phyloP scores from a whole-genome alignment of 2,797 vertebrate genomes.

The Hyperoplus immaculatus region DNA sequence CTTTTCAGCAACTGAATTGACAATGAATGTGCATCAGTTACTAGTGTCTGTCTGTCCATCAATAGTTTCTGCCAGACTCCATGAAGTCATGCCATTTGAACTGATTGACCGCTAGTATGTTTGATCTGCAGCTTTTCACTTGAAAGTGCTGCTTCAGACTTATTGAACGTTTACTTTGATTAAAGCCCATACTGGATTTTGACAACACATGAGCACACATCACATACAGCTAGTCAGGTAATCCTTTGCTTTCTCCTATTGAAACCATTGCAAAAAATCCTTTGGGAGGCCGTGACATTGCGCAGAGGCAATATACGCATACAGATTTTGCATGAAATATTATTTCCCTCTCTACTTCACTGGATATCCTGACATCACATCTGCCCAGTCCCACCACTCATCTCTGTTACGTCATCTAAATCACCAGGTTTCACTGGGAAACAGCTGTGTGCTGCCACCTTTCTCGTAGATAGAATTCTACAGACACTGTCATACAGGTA shows the following conservation, averaged over 20 bases:
- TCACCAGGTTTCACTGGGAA: neutral
- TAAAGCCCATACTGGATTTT: slow-evolving; percentile 1
- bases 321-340: slow-evolving; percentile 13
- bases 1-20: neutral
- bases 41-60: neutral
- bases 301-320: neutral
- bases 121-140: slow-evolving; percentile 34
- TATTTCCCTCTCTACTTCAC: slow-evolving; percentile 19
- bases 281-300: slow-evolving; percentile 15
- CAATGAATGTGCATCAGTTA: slow-evolving; percentile 15
- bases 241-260: neutral
- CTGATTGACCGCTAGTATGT: slow-evolving; percentile 11
- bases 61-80: slow-evolving; percentile 3
- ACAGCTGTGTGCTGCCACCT: neutral
- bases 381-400: slow-evolving; percentile 11
- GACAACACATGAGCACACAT: neutral
- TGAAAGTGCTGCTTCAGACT: slow-evolving; percentile 18
- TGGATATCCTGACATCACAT: slow-evolving; percentile 23
- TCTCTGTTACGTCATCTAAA: slow-evolving; percentile 12
- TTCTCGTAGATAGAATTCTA: neutral
- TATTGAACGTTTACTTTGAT: slow-evolving; percentile 19
- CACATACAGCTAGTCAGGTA: neutral
- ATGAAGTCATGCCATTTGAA: slow-evolving; percentile 14
- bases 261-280: neutral
- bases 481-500: neutral